Conservation (phyloP, 1,140 invertebrate species). For the Papilio dardanus region DNA sequence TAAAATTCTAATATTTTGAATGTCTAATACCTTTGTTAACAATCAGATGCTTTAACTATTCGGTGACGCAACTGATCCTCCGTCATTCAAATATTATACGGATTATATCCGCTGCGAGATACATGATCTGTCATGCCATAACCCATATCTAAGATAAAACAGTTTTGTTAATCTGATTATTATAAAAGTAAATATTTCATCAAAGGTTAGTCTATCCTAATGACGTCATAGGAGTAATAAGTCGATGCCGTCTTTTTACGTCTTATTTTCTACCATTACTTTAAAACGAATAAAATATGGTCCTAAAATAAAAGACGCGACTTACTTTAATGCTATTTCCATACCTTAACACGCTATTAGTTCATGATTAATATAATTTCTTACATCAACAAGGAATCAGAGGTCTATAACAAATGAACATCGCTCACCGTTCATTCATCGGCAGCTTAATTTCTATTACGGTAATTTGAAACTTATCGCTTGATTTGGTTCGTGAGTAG, state of each 20-base stretch:
- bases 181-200: too few relatives aligned
- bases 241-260: neutral
- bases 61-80: neutral
- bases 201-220: too few relatives aligned
- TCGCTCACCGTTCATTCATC: slow-evolving; percentile 19
- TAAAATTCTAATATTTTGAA: neutral
- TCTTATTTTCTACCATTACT: neutral
- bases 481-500: slow-evolving; percentile 28
- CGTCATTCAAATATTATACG: neutral
- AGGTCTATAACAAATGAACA: slow-evolving; percentile 12
- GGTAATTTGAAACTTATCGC: slow-evolving; percentile 36
- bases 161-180: neutral
- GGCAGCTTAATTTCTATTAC: slow-evolving; percentile 37
- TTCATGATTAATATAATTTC: slow-evolving; percentile 3
- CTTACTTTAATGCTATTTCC: neutral
- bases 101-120: neutral
- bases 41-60: neutral
- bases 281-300: too few relatives aligned
- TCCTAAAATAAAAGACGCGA: too few relatives aligned
- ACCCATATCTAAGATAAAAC: neutral
- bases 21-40: neutral
- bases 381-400: neutral
- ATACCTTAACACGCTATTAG: slow-evolving; percentile 16
- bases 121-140: neutral
- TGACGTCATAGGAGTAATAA: neutral